Base-by-base conservation (phyloP, 2,113 vertebrate genomes). In the Cnemophilus loriae region DNA sequence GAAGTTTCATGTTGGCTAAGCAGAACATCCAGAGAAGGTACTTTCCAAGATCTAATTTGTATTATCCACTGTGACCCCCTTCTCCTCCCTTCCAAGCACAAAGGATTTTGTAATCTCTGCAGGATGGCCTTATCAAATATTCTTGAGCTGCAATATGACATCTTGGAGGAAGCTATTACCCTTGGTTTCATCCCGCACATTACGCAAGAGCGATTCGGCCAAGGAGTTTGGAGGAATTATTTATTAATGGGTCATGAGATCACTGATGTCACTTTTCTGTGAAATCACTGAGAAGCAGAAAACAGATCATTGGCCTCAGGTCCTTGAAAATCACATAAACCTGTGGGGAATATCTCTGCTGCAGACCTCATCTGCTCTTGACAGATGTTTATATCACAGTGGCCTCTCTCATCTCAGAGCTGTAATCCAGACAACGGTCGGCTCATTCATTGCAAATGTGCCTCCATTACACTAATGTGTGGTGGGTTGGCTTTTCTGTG, bases 281-380 rank as follows among this genome's bases (percentile, higher is more conserved):
- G 76, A 95, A 96, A 88, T 86, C 56, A 75, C 37, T 6, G 4
- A 86, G 71, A 52, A 96, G n/a, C 46, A 84, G 59, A 91, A 93
- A 90, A 90, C 10, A 64, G 71, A 79, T 52, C 63, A 28, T 52
- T 95, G n/a, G n/a, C 85, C 68, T 95, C 49, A 30, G 78, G 87
- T 87, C 84, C 76, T 86, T 93, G 71, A 96, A 94, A 95, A 94
- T 84, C 53, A 56, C 71, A 60, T 61, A 95, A 95, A 94, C 76
- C 73, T 93, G 27, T 67, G 49, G 76, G 85, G 64, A 81, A 75
- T 86, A 60, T 84, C 82, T 88, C 76, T 83, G 44, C 37, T 84
- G 59, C 68, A 90, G 16, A 44, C 30, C 56, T 81, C 71, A 47
- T 90, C 87, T 90, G 60, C 65, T 90, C 64, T 89, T 84, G 60